Evolutionary conservation across 1,140 invertebrate species (phyloP), one percentile per base, ranked within the genome.

Genomic region (Euwallacea fornicatus): DNA sequence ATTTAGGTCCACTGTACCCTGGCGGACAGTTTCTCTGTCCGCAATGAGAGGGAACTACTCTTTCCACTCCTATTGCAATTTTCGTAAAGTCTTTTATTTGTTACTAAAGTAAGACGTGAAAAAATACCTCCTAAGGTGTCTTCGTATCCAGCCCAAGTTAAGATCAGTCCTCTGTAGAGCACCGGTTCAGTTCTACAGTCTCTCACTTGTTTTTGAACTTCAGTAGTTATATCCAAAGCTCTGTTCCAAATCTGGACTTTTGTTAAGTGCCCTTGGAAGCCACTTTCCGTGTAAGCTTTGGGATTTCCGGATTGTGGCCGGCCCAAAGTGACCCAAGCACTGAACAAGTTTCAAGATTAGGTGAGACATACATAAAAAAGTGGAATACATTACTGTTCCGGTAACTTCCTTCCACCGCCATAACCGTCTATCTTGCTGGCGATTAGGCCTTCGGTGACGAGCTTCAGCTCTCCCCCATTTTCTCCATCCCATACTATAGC

Each of bases 211-310:
- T 95, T 93, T 74, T 98, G 95, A 71, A 98, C 93, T 84, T 98
- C 97, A 72, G 91, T 91, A 1, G 92, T 93, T 10, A 97, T 90
- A 80, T 97, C 94, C 1, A 98, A 83, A 46, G 93, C 91, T 53
- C 95, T 86, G 74, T 90, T 91, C 95, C 97, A 98, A 60, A 98
- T 87, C 85, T 98, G 95, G 21, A 98, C 91, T 82, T 97, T 95
- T 33, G 94, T 97, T 11, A 99, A 80, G 77, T 94, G 92, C 13
- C 97, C 97, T 84, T 96, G 93, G 89, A 99, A 99, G 8, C 95
- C 95, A 13, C 89, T 85, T 82, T 94, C 92, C 0, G 90, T 90
- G 76, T 93, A 93, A 0, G 90, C 87, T 76, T 91, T 91, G 7
- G 88, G 83, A 78, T 89, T 87, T 62, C 88, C 86, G 63, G 87